These are phyloP conservation scores for Cephus sareptanus DNA, from an alignment of 2,888 invertebrate genomes.

Conservation along the genomic window DNA sequence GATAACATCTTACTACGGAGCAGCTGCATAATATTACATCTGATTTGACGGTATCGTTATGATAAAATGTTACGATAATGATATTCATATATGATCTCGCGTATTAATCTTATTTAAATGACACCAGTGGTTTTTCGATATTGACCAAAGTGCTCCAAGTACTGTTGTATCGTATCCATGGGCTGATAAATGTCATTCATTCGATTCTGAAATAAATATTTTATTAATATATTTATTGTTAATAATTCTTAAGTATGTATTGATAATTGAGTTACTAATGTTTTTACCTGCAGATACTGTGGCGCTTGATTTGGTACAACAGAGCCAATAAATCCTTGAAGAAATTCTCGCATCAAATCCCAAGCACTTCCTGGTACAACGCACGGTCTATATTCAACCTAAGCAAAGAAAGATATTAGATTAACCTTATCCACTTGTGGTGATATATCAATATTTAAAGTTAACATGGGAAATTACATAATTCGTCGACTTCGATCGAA, in stretches of 20 bases:
- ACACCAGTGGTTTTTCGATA: conserved; percentile 82
- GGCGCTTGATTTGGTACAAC: conserved; percentile 80
- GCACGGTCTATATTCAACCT: conserved; percentile 93
- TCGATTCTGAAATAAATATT: conserved; percentile 68
- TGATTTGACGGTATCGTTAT: neutral
- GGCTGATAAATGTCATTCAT: conserved; percentile 90
- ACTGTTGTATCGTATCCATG: conserved; percentile 92
- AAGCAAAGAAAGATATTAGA: conserved; percentile 16
- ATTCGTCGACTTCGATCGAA: neutral
- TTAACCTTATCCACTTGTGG: neutral
- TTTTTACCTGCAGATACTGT: conserved; percentile 72
- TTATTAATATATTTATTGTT: neutral
- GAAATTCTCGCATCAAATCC: conserved; percentile 91
- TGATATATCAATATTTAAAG: neutral
- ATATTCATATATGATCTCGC: neutral
- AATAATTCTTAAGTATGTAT: neutral
- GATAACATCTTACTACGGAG: neutral
- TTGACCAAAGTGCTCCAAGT: conserved; percentile 91
- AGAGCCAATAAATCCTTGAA: conserved; percentile 89
- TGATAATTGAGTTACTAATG: neutral
- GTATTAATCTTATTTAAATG: conserved; percentile 36
- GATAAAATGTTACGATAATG: neutral
- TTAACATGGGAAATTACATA: neutral
- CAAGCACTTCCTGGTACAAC: conserved; percentile 89
- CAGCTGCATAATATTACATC: neutral